These are phyloP conservation scores for Sepioteuthis lessoniana DNA, from an alignment of 2,888 invertebrate species.

Conservation along the genomic window DNA sequence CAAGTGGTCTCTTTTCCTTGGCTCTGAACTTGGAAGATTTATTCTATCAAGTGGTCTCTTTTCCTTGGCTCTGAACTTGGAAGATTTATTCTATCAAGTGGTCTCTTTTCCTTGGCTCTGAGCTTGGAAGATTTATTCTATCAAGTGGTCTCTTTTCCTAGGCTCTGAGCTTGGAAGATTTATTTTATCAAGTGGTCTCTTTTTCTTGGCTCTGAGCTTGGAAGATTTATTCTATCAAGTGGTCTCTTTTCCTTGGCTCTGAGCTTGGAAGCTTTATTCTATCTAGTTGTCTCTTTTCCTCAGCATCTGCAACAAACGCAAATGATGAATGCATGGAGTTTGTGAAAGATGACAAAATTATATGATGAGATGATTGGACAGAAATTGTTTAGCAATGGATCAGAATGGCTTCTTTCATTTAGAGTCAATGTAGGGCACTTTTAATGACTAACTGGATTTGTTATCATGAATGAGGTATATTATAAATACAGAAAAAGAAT, in stretches of 20 bases:
- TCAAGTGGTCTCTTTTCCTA: background rate
- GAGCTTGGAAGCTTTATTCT: background rate
- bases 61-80: no score
- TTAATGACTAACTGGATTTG: background rate
- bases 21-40: no score
- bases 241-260: background rate
- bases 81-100: no score
- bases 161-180: no score
- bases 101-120: background rate
- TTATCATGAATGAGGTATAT: no score
- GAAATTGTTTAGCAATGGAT: background rate
- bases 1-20: no score
- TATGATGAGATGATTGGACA: background rate
- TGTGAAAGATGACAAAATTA: background rate
- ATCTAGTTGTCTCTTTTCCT: background rate
- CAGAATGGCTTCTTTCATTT: background rate
- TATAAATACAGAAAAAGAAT: no score
- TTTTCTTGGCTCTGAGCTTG: no score
- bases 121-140: background rate
- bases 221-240: no score
- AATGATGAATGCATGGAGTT: background rate
- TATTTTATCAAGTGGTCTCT: no score
- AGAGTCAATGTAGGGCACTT: background rate
- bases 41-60: no score
- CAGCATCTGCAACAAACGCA: background rate